Evolutionary conservation across 2,797 vertebrate genomes (phyloP).

Genomic region (Gadopsis bispinosus): DNA sequence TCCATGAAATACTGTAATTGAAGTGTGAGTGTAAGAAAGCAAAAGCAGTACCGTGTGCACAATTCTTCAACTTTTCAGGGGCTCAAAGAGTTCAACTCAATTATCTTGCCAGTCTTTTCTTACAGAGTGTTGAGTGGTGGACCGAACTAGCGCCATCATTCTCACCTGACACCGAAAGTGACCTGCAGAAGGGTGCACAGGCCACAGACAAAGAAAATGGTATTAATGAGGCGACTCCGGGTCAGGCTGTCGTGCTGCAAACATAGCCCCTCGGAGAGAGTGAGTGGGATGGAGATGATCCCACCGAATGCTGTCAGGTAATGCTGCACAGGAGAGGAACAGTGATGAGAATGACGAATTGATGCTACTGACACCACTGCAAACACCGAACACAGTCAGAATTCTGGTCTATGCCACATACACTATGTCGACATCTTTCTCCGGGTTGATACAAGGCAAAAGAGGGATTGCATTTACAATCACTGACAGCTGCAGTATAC

Average conservation of each 20-base stretch:
- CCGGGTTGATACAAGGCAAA: background rate
- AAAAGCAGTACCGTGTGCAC: background rate
- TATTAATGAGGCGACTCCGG: slow-evolving; percentile 94
- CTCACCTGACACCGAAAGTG: slow-evolving; percentile 92
- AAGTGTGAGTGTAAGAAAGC: background rate
- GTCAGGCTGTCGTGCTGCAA: slow-evolving; percentile 92
- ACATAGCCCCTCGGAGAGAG: slow-evolving; percentile 91
- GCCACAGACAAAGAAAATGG: slow-evolving; percentile 93
- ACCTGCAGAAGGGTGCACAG: slow-evolving; percentile 94
- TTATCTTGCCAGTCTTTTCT: background rate
- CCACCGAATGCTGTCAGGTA: slow-evolving; percentile 93
- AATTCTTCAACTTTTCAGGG: background rate
- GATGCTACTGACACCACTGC: background rate
- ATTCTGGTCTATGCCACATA: background rate
- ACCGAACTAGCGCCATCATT: background rate
- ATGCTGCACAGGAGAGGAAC: slow-evolving; percentile 83
- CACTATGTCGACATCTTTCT: background rate
- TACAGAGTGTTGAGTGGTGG: background rate
- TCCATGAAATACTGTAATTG: background rate
- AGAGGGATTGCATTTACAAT: background rate
- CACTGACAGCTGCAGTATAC: background rate
- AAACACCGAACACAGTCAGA: background rate
- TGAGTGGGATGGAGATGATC: slow-evolving; percentile 90
- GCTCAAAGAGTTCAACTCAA: background rate
- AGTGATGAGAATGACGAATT: background rate